These are phyloP conservation scores for Taenaris catops DNA, from an alignment of 2,888 invertebrate genomes.

Conservation along the genomic window DNA sequence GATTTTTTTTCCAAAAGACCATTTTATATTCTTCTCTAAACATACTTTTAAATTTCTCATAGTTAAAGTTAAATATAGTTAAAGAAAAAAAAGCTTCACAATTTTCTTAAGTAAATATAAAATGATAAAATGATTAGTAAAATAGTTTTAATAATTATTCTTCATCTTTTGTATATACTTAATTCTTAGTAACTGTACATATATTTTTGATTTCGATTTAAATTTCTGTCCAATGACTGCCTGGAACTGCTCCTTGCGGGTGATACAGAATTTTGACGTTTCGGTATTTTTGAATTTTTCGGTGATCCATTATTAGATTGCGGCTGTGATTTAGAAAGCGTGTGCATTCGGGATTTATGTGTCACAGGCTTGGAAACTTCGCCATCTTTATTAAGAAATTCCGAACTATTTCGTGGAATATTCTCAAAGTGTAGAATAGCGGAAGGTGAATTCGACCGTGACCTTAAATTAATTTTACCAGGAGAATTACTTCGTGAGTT, in stretches of 20 bases:
- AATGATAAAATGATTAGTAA: too few species aligned
- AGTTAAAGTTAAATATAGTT: too few species aligned
- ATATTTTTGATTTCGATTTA: constrained; percentile 54
- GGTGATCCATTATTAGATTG: constrained; percentile 71
- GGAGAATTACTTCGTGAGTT: constrained; percentile 65
- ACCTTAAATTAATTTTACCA: constrained; percentile 53
- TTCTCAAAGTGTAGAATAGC: constrained; percentile 54
- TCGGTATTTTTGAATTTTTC: constrained; percentile 70
- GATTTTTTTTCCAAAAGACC: too few species aligned
- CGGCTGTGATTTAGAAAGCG: constrained; percentile 62
- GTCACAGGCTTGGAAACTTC: constrained; percentile 44
- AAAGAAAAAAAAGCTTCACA: too few species aligned
- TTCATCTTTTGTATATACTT: too few species aligned
- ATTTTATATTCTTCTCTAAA: too few species aligned
- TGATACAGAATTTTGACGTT: constrained; percentile 65
- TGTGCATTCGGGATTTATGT: constrained; percentile 54
- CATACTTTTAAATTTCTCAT: too few species aligned
- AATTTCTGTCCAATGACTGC: constrained; percentile 41
- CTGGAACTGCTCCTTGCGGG: constrained; percentile 48
- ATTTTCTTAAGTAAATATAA: too few species aligned
- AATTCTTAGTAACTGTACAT: too few species aligned
- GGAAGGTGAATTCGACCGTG: constrained; percentile 66
- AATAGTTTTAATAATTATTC: too few species aligned
- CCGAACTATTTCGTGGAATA: constrained; percentile 38
- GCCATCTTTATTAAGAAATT: constrained; percentile 46